Evolutionary conservation across 1,140 invertebrate species (phyloP), one percentile per base, ranked within the genome.

Genomic region (Chionoecetes opilio): DNA sequence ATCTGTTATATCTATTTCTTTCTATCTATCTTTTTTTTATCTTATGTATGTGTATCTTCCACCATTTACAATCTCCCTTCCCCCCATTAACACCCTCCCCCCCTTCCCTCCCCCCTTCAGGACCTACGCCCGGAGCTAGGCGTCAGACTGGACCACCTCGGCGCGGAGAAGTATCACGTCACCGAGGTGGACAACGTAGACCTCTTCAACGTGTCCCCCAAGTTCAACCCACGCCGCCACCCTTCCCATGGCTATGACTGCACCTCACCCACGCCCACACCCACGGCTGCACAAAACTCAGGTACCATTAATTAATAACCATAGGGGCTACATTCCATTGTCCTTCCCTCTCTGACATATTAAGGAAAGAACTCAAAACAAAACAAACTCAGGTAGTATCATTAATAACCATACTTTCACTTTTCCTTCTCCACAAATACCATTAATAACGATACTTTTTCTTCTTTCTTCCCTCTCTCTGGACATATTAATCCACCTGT

Each of bases 161-260:
- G 90, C 41, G 92, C 92, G 1, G 95, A 95, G 92, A 95, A 95
- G 41, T 94, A 91, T 32, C 95, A 95, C 46, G 90, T 95, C 82
- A 92, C 92, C 3, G 95, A 95, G 11, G 53, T 95, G 21, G 95
- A 95, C 29, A 91, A 82, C 82, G 93, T 95, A 31, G 95, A 95
- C 82, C 95, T 87, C 31, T 95, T 91, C 92, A 95, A 86, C 38
- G 95, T 94, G 26, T 95, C 95, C 2, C 95, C 95, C 0, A 93
- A 53, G 88, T 91, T 94, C 91, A 84, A 88, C 87, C 75, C 95
- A 38, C 34, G 92, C 53, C 34, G 92, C 91, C 92, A 93, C 92
- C 14, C 63, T 26, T 21, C 82, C 26, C 92, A 85, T 46, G 63
- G 63, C n/a, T 35, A 88, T 37, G 86, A 93, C 46, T n/a, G 46